Evolutionary conservation across 2,888 invertebrate genomes (phyloP), one percentile per base, ranked within the genome.

Genomic region (Agonopterix subpropinquella): DNA sequence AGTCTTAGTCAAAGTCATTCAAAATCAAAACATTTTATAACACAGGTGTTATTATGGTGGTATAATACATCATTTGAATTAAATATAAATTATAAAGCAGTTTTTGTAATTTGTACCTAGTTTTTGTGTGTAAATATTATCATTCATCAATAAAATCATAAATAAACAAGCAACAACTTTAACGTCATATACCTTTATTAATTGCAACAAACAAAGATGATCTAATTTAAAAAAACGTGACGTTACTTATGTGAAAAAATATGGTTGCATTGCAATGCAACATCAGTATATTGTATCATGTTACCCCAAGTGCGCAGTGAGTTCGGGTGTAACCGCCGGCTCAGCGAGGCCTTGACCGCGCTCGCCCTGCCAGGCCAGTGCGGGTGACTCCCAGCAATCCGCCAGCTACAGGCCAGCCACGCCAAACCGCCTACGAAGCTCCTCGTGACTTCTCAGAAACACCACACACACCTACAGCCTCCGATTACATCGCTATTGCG

Each of bases 291-390:
- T 5, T 28, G 28, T 28, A n/a, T 79, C 73, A 64, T 61, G 67
- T 80, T 74, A 45, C 73, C 77, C 62, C 64, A 71, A 58, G 56
- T 67, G 76, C 74, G 74, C 75, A 65, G 28, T 7, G 28, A 28
- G 28, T 28, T 69, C 67, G 57, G 55, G 56, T 62, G 63, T 63
- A 65, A 64, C 65, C 61, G 57, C 65, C 58, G 65, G 55, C 68
- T 70, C 73, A 71, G 75, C 77, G 65, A 77, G 79, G 61, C 85
- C 85, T 85, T 85, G 85, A 83, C 85, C 83, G 76, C 64, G 62
- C 68, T 53, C 55, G 55, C 56, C 42, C 54, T 63, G 49, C 55
- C 47, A 54, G 58, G 58, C 44, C 11, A 28, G 44, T 28, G 28
- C 28, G 5, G 28, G 7, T 28, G 28, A n/a, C n/a, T n/a, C 28